A percentile compares a stretch with the other conserved stretches of the same genome.
phyloP scores from a whole-genome alignment of 2,113 vertebrate species.

The Pedetes capensis region DNA sequence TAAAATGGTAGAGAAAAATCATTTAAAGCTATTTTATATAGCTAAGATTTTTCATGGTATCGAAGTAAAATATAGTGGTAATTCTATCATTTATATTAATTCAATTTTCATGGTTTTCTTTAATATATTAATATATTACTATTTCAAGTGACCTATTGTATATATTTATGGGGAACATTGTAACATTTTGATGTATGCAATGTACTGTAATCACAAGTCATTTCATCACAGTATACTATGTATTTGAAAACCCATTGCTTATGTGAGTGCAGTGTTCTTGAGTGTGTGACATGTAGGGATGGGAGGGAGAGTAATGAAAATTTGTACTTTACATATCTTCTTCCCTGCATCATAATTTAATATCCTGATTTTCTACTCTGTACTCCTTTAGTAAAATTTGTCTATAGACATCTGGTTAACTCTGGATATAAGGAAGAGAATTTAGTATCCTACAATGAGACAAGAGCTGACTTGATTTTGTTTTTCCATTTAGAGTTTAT shows the following conservation, averaged over 20 bases:
- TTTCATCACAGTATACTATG: not conserved
- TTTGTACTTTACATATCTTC: not conserved
- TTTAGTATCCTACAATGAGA: not conserved
- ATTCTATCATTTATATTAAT: not conserved
- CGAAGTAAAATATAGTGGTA: not conserved
- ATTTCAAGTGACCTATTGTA: not conserved
- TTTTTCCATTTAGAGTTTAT: constrained; percentile 53
- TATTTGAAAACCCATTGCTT: not conserved
- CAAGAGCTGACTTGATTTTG: constrained; percentile 51
- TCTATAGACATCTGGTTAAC: not conserved
- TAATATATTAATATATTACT: no score
- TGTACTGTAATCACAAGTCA: not conserved
- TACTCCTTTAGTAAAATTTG: not conserved
- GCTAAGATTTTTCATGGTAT: not conserved
- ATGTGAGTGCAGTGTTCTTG: not conserved
- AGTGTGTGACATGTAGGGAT: rapidly evolving
- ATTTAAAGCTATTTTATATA: not conserved
- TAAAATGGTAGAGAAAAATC: not conserved
- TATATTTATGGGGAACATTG: not conserved
- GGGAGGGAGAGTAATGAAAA: not conserved
- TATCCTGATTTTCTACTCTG: not conserved
- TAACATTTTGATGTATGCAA: not conserved
- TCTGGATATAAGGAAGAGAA: not conserved
- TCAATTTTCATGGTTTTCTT: not conserved
- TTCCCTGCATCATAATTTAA: not conserved